Evolutionary conservation across 2,888 invertebrate species (phyloP).

Genomic region (Heliconius hortense): DNA sequence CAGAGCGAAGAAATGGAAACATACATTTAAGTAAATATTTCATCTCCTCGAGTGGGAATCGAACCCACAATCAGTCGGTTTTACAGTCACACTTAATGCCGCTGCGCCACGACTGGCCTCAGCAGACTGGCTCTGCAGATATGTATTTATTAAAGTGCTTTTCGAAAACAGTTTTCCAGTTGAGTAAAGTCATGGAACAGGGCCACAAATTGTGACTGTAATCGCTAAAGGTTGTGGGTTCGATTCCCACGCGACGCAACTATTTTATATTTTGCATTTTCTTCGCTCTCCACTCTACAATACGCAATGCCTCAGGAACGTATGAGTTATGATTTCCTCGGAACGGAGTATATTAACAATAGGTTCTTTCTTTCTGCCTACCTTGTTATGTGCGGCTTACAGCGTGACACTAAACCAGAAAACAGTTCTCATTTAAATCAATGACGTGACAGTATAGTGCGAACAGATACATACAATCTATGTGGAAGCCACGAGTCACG

Average conservation of each 20-base stretch:
- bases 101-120: too few species aligned
- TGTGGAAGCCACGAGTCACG: conserved; percentile 47
- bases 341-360: background rate
- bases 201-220: too few species aligned
- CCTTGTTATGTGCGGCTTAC: background rate
- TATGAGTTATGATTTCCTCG: too few species aligned
- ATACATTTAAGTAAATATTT: too few species aligned
- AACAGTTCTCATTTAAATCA: background rate
- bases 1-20: too few species aligned
- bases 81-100: too few species aligned
- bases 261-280: background rate
- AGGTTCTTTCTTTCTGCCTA: background rate
- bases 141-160: too few species aligned
- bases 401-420: background rate
- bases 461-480: conserved; percentile 41
- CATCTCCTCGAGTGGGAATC: too few species aligned
- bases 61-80: too few species aligned
- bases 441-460: conserved; percentile 28
- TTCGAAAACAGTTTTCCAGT: too few species aligned
- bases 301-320: background rate
- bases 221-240: background rate
- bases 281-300: background rate
- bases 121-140: too few species aligned
- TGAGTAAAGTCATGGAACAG: too few species aligned
- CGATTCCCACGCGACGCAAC: background rate